Evolutionary conservation across 2,888 invertebrate species (phyloP), one percentile per base, ranked within the genome.

Genomic region (Pelosia muscerda): DNA sequence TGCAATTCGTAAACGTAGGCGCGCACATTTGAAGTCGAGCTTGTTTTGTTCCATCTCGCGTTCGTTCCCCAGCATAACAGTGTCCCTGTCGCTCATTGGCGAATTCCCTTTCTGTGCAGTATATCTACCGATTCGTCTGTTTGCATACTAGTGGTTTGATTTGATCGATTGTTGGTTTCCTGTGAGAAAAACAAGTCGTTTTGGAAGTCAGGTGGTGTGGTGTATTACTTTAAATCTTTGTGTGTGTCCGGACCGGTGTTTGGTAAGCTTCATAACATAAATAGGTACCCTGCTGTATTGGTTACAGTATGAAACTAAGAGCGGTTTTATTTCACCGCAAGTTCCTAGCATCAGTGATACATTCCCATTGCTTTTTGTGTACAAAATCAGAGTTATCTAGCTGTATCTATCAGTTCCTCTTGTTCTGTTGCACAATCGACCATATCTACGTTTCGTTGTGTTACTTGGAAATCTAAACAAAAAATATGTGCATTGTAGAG

Each of bases 1-100:
- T 92, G 91, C 91, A 92, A 93, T 92, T 93, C 91, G 91, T 92
- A 92, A 90, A 91, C 90, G 90, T 91, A 91, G 89, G 91, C 91
- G 92, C 91, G 90, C 87, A 65, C 75, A 75, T 80, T 77, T 72
- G 66, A 88, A 88, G 87, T 89, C 90, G 90, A 91, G 91, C 90
- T 90, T 87, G 81, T 83, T 87, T 85, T 85, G 87, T 88, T 89
- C 88, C 86, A 86, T 85, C 87, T 87, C 83, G 81, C 86, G 84
- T 84, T 79, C 79, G 84, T 81, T 78, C 78, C 78, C 72, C 73
- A 76, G 77, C 76, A 84, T 90, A 88, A 79, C 79, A 79, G 76
- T 82, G 83, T 90, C 92, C 86, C 81, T 81, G 85, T 92, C 87
- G 66, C 83, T 80, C 82, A 73, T 73, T 71, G 67, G 78, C 71